Conservation (phyloP, 2,797 vertebrate species). For the Amniataba percoides region DNA sequence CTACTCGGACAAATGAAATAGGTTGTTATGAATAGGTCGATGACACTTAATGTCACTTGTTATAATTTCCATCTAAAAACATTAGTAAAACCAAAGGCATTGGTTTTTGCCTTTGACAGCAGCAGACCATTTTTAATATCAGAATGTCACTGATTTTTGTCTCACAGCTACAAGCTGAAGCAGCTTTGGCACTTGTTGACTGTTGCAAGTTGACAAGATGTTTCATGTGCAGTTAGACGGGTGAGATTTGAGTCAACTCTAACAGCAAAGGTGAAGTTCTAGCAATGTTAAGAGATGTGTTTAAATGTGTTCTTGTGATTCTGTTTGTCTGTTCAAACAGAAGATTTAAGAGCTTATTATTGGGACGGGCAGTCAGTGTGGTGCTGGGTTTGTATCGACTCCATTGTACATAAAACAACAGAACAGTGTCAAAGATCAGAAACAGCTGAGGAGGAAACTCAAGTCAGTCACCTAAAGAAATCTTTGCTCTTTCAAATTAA, state of each 20-base stretch:
- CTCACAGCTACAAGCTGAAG: neutral
- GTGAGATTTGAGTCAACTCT: neutral
- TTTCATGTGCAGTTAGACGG: neutral
- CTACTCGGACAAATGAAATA: neutral
- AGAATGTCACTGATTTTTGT: neutral
- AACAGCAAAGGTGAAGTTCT: neutral
- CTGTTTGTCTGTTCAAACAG: neutral
- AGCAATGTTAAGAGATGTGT: neutral
- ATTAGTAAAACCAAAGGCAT: neutral
- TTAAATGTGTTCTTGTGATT: neutral
- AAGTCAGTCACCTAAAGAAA: neutral
- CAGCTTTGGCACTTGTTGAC: neutral
- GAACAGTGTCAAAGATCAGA: neutral
- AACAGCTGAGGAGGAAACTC: neutral
- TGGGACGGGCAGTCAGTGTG: neutral
- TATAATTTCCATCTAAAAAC: neutral
- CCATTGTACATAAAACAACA: slow-evolving; percentile 15
- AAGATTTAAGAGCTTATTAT: neutral
- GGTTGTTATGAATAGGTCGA: neutral
- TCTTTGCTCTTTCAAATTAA: neutral
- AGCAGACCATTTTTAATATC: slow-evolving; percentile 1
- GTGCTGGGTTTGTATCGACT: slow-evolving; percentile 43
- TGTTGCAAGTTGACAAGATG: neutral
- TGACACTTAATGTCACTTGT: slow-evolving; percentile 24
- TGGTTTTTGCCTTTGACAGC: neutral